A percentile compares a stretch with the other conserved stretches of the same genome.
These are phyloP conservation scores for Cantharis nigra DNA, from an alignment of 2,888 invertebrate genomes.

Conservation along the genomic window DNA sequence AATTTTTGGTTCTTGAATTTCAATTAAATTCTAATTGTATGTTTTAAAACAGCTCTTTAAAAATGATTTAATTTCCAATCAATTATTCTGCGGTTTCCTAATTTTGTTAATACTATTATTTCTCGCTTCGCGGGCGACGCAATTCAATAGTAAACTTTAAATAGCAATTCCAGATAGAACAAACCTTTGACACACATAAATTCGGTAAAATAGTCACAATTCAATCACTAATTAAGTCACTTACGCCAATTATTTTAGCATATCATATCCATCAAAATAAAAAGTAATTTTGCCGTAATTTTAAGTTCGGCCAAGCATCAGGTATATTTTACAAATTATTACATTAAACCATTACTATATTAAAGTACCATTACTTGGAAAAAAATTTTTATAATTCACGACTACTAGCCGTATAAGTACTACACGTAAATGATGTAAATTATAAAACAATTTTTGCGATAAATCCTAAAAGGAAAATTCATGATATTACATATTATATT, in stretches of 20 bases:
- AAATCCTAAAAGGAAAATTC: neutral
- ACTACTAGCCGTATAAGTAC: neutral
- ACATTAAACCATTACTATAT: neutral
- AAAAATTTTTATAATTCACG: neutral
- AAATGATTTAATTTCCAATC: too few species aligned
- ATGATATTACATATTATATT: neutral
- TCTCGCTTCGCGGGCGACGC: too few species aligned
- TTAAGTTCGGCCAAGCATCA: neutral
- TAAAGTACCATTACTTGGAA: neutral
- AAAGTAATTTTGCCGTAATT: neutral
- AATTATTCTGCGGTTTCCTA: too few species aligned
- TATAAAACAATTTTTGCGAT: neutral
- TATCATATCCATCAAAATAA: neutral
- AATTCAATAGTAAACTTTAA: too few species aligned
- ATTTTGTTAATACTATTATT: too few species aligned
- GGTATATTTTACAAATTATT: neutral
- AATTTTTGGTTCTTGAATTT: neutral
- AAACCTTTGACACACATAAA: neutral
- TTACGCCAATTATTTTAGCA: neutral
- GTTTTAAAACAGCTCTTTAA: too few species aligned
- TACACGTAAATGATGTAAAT: neutral
- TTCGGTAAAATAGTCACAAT: neutral
- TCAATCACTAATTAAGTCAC: neutral
- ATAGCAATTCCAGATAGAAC: neutral
- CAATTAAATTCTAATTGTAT: too few species aligned